Evolutionary conservation across 2,888 invertebrate genomes (phyloP).

Genomic region (Drosophila fulvimacula): DNA sequence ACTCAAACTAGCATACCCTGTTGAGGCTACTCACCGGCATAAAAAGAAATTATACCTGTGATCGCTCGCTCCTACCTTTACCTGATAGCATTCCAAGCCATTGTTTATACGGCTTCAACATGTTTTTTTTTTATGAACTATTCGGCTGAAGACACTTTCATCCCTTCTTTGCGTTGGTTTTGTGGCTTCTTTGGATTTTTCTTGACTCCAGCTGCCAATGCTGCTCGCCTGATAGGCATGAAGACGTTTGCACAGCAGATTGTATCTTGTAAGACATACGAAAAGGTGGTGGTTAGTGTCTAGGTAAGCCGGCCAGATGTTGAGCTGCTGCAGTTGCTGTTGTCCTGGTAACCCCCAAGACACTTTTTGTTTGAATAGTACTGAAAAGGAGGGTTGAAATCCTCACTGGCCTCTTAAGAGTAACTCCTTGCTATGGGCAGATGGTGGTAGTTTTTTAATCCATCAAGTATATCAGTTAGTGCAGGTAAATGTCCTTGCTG

Average conservation of each 20-base stretch:
- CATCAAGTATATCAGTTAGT: constrained; percentile 5
- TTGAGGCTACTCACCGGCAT: neutral
- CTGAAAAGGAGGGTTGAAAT: constrained; percentile 20
- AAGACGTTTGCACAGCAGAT: constrained; percentile 22
- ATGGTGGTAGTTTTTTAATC: constrained; percentile 21
- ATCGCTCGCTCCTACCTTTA: constrained; percentile 4
- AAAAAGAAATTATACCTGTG: constrained; percentile 46
- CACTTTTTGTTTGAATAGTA: constrained; percentile 16
- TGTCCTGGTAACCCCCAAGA: constrained; percentile 57
- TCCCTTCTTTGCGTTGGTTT: constrained; percentile 37
- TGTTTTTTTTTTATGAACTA: constrained; percentile 2
- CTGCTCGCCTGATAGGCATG: constrained; percentile 21
- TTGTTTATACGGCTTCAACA: constrained; percentile 5
- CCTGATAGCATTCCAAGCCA: neutral
- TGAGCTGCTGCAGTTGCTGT: constrained; percentile 31
- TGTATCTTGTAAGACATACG: neutral
- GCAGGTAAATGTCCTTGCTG: constrained; percentile 14
- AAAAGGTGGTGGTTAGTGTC: neutral
- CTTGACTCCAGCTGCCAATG: neutral
- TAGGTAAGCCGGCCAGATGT: neutral
- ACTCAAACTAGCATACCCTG: constrained; percentile 15
- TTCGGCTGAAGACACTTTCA: constrained; percentile 33
- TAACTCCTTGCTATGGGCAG: neutral
- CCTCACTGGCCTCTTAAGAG: neutral
- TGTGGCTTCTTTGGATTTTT: neutral